Evolutionary conservation across 2,113 vertebrate genomes (phyloP), one percentile per base, ranked within the genome.

Genomic region (Vicugna pacos): DNA sequence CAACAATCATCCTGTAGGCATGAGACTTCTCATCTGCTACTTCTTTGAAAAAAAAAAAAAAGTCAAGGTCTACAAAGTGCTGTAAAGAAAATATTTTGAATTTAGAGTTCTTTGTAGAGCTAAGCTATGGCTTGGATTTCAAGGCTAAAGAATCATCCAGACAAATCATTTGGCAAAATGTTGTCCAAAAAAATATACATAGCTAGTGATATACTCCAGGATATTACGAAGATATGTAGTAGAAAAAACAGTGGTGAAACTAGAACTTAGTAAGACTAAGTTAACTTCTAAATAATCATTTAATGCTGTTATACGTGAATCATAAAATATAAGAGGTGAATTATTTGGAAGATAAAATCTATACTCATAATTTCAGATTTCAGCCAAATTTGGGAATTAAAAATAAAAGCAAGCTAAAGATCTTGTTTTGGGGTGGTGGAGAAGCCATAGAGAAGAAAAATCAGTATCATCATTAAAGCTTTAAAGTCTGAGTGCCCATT

Each of bases 31-130:
- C 22, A 65, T 72, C 62, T 72, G n/a, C 64, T 83, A 35, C 73
- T 50, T 91, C 13, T 50, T 42, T 4, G 1, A 42, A 42, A 42
- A 3, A 20, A 83, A 91, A 89, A 89, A 91, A 14, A 50, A 94
- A 56, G 58, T 35, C 28, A 76, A 67, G 35, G 15, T 80, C 26
- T 75, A 56, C 32, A 90, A 89, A 81, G 19, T 75, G 24, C 73
- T 56, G 1, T 69, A 70, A 28, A 65, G 28, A 14, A 50, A 80
- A 12, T 86, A 72, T 96, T 89, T 97, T 95, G 26, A 73, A 92
- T 81, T 69, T 94, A 75, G 87, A 94, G 30, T 81, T 91, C 24
- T 67, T 94, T 64, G 13, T 75, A 88, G 54, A 94, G 24, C 15
- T 83, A 72, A 72, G 13, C 17, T 75, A 1, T 94, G 54, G 11